phyloP scores from a whole-genome alignment of 30 jellyfish, hydroid and myxozoan species.

The Sanderia malayensis region DNA sequence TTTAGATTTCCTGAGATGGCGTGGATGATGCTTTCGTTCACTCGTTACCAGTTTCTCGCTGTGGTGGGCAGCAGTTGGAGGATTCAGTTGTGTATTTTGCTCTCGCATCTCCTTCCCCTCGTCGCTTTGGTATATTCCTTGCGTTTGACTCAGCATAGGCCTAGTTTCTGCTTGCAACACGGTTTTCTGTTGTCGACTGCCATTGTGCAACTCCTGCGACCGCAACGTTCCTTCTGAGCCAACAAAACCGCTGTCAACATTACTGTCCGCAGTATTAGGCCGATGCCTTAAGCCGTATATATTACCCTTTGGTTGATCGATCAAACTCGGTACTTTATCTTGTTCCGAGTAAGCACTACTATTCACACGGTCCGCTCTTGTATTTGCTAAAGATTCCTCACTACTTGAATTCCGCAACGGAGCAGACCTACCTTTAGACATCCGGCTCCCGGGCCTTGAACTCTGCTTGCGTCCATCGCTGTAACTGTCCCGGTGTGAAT shows the following conservation, averaged over 20 bases:
- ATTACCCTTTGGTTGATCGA: slow-evolving; percentile 49
- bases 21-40: slow-evolving; percentile 10
- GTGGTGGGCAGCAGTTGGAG: background rate
- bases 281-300: slow-evolving; percentile 43
- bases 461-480: background rate
- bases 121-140: background rate
- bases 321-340: slow-evolving; percentile 60
- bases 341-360: slow-evolving; percentile 69
- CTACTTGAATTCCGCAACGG: slow-evolving; percentile 29
- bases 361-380: slow-evolving; percentile 51
- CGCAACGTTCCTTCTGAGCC: slow-evolving; percentile 74
- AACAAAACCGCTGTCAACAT: slow-evolving; percentile 71
- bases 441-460: slow-evolving; percentile 64
- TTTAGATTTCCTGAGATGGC: background rate
- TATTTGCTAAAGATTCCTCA: slow-evolving; percentile 42
- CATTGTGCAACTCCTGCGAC: slow-evolving; percentile 51
- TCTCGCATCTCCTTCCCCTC: background rate
- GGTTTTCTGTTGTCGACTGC: background rate
- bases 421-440: slow-evolving; percentile 30
- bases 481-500: background rate
- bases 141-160: background rate
- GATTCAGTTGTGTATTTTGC: background rate
- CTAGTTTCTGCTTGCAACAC: background rate
- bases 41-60: background rate
- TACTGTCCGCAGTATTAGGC: slow-evolving; percentile 75